Evolutionary conservation across 2,888 invertebrate genomes (phyloP), one percentile per base, ranked within the genome.

Genomic region (Drosophila prolongata): DNA sequence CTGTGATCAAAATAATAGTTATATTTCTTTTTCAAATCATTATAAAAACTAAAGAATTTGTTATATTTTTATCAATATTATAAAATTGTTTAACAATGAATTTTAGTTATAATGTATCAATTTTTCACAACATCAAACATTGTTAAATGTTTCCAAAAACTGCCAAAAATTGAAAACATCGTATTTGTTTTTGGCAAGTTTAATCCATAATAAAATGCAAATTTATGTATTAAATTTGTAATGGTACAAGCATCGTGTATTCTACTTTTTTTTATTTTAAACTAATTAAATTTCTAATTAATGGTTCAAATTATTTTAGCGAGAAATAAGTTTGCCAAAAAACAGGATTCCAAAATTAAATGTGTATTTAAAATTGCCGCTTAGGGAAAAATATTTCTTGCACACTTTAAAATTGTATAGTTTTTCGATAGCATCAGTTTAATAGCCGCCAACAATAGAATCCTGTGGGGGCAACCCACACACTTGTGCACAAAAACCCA

Each of bases 401-500:
- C 24, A 13, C 34, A 11, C 55, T 42, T 59, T 59, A 55, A 59
- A 19, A 34, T 40, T 34, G 14, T 1, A 16, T 53, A 14, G 46
- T 30, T 24, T 61, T 61, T 13, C 27, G 35, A 38, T 54, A 3
- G 47, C 35, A 19, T 54, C 55, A 40, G 40, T 34, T 62, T 46
- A 60, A 60, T 30, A 42, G 61, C 42, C 47, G 44, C 13, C 34
- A 66, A 54, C 46, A 66, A 54, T 66, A 6, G 27, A 35, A 35
- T 14, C 13, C 19, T n/a, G 10, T 52, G 38, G 35, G 8, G 30
- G 30, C 30, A 30, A 30, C 30, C 30, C 8, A 11, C 50, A 10
- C 19, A 30, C 37, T 35, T 9, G 35, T 35, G 35, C 8, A 30
- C 30, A 19, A 24, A 35, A 62, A 14, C 64, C 42, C 50, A 61